phyloP scores from a whole-genome alignment of 2,113 vertebrate genomes.

The Grammatotria lemairii region DNA sequence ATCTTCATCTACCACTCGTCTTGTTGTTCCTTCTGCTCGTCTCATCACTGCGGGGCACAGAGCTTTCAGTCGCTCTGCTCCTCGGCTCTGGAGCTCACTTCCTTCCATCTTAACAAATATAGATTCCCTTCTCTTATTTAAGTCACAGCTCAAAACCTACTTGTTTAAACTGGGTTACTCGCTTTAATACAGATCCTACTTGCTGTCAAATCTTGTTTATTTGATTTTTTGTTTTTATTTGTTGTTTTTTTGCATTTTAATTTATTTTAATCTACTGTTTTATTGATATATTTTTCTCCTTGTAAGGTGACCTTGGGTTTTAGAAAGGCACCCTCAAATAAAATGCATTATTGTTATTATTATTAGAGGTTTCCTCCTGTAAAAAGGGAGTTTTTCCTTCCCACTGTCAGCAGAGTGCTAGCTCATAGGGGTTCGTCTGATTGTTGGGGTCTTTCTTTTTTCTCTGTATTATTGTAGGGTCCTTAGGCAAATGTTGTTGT shows the following conservation, averaged over 20 bases:
- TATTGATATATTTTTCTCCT: accelerated
- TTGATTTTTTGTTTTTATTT: background rate
- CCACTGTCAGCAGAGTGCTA: background rate
- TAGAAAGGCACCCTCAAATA: background rate
- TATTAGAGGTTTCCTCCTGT: background rate
- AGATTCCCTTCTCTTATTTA: background rate
- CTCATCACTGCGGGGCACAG: background rate
- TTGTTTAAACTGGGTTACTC: background rate
- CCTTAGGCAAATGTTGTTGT: background rate
- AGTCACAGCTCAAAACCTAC: background rate
- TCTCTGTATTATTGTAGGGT: background rate
- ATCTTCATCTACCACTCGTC: accelerated
- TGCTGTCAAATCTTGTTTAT: background rate
- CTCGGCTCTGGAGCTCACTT: background rate
- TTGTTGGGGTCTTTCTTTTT: background rate
- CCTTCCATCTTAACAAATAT: background rate
- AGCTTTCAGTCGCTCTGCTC: background rate
- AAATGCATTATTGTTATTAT: background rate
- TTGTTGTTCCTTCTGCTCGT: background rate
- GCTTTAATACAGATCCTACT: background rate
- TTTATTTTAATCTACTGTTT: accelerated
- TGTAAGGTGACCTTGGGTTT: background rate
- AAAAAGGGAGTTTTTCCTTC: background rate
- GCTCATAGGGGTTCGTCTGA: background rate
- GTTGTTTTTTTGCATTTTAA: background rate